A percentile compares a stretch with the other conserved stretches of the same genome.
phyloP scores from a whole-genome alignment of 2,888 invertebrate genomes.

The Eupithecia subfuscata region DNA sequence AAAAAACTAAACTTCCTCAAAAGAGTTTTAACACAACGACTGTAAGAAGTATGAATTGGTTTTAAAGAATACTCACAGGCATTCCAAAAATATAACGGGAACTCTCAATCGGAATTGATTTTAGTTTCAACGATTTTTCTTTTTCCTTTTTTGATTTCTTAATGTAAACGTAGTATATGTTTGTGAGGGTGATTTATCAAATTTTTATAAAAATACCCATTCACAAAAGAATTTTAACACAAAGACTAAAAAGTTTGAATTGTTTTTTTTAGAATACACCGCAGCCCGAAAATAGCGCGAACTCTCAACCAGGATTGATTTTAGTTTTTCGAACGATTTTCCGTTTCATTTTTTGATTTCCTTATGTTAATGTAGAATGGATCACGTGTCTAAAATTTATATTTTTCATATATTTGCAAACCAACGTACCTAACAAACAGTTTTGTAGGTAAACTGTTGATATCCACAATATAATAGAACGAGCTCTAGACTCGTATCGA shows the following conservation, averaged over 20 bases:
- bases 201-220: too few relatives aligned
- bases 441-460: background rate
- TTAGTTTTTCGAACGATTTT: background rate
- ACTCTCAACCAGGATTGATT: background rate
- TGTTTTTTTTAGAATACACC: background rate
- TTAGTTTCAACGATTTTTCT: background rate
- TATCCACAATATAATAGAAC: conserved; percentile 10
- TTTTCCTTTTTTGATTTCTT: background rate
- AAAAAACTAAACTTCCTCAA: background rate
- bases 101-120: background rate
- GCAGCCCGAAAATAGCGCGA: background rate
- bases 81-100: background rate
- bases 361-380: background rate
- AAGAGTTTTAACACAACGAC: background rate
- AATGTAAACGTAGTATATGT: too few relatives aligned
- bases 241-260: background rate
- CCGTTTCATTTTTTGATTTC: background rate
- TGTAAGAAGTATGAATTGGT: background rate
- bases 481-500: conserved; percentile 52
- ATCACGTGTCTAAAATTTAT: background rate
- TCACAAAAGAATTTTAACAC: too few relatives aligned
- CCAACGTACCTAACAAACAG: background rate
- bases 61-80: background rate
- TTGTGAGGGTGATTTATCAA: too few relatives aligned
- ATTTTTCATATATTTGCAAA: background rate